Conservation (phyloP, 2,797 vertebrate species). For the Tenualosa ilisha region DNA sequence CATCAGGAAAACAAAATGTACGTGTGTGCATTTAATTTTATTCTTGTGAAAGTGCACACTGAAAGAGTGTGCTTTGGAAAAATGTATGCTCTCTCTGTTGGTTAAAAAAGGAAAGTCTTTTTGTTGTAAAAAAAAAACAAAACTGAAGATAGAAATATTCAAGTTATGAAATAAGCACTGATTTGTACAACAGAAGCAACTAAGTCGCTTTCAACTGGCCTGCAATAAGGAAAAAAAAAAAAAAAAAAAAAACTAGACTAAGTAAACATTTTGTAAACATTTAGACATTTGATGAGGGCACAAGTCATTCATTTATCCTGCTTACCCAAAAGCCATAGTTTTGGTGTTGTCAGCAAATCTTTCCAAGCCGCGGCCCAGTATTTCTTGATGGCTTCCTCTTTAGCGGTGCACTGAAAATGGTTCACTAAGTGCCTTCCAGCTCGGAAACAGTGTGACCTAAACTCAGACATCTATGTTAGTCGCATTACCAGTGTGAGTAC, state of each 20-base stretch:
- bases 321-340: conserved; percentile 73
- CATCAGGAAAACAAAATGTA: conserved; percentile 18
- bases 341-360: conserved; percentile 28
- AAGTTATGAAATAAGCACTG: conserved; percentile 68
- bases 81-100: neutral
- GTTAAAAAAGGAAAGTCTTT: conserved; percentile 25
- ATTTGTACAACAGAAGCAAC: conserved; percentile 42
- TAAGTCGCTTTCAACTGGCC: conserved; percentile 20
- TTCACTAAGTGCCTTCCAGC: conserved; percentile 71
- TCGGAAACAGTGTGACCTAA: conserved; percentile 54
- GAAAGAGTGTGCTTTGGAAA: conserved; percentile 3
- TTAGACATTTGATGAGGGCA: neutral
- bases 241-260: neutral
- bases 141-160: neutral
- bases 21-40: neutral
- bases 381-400: conserved; percentile 59
- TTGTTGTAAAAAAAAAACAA: conserved; percentile 31
- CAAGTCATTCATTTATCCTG: conserved; percentile 33
- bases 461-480: conserved; percentile 50
- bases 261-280: neutral
- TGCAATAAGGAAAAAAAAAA: conserved; percentile 14
- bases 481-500: conserved; percentile 55
- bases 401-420: conserved; percentile 67
- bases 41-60: neutral
- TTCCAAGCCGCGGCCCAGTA: conserved; percentile 58